Conservation (phyloP, 2,113 vertebrate species). For the Rhagologus leucostigma region DNA sequence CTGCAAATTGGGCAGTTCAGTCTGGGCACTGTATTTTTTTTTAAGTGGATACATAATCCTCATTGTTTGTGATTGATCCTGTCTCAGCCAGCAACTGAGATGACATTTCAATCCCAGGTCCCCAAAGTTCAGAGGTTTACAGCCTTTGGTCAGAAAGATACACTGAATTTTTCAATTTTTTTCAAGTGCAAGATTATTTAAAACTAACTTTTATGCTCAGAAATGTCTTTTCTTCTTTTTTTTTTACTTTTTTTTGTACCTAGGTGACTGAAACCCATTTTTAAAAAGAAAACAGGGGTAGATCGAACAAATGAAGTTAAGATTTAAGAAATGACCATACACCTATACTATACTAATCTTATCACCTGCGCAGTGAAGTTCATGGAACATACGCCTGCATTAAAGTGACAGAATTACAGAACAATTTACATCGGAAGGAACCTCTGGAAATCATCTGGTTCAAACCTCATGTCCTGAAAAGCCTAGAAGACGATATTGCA, state of each 20-base stretch:
- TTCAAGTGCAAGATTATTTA: background rate
- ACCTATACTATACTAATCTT: background rate
- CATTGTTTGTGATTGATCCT: background rate
- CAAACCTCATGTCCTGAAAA: background rate
- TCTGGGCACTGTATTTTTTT: background rate
- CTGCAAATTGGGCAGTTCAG: background rate
- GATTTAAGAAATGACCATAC: background rate
- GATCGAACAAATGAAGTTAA: background rate
- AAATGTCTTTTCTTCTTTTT: background rate
- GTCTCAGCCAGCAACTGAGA: background rate
- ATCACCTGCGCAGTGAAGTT: background rate
- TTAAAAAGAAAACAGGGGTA: background rate
- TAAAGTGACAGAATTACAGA: background rate
- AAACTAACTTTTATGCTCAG: background rate
- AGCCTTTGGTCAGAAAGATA: background rate
- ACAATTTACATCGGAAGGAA: background rate
- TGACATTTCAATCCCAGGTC: background rate
- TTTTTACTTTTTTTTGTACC: background rate
- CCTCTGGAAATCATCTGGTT: background rate
- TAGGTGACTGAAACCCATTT: background rate
- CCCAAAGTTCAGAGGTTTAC: background rate
- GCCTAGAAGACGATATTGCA: background rate
- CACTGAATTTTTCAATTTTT: background rate
- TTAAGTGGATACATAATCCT: background rate
- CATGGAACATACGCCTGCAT: background rate